phyloP scores from a whole-genome alignment of 2,888 invertebrate genomes.

The Drosophila tanythrix region DNA sequence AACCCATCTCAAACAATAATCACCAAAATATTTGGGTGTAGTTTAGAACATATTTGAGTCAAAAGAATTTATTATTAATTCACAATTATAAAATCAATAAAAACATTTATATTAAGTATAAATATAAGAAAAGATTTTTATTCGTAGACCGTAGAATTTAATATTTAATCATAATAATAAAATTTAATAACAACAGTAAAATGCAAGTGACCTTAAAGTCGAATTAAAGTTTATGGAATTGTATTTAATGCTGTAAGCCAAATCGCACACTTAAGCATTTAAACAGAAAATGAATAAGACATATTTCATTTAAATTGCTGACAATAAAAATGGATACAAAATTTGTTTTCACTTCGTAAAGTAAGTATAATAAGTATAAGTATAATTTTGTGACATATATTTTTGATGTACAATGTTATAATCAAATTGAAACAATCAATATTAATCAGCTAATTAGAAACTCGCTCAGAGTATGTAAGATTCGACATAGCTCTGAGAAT shows the following conservation, averaged over 20 bases:
- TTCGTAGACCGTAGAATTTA: background rate
- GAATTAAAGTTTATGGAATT: background rate
- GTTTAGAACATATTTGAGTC: background rate
- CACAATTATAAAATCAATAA: background rate
- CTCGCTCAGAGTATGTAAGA: conserved; percentile 23
- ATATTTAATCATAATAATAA: background rate
- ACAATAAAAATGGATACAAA: background rate
- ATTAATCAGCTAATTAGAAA: background rate
- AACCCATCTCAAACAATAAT: background rate
- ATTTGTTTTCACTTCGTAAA: background rate
- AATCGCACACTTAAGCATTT: background rate
- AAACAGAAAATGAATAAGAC: background rate
- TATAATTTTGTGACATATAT: background rate
- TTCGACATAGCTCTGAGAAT: conserved; percentile 33
- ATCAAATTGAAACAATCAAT: background rate
- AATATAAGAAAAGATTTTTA: background rate
- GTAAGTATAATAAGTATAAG: too few relatives aligned
- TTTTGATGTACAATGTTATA: background rate
- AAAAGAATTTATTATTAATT: background rate
- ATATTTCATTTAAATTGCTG: background rate
- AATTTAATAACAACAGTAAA: background rate
- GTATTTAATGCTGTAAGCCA: background rate
- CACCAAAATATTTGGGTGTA: background rate
- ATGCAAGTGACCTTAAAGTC: background rate
- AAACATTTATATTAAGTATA: background rate